phyloP scores from a whole-genome alignment of 1,140 invertebrate genomes.

The Helicorthomorpha holstii region DNA sequence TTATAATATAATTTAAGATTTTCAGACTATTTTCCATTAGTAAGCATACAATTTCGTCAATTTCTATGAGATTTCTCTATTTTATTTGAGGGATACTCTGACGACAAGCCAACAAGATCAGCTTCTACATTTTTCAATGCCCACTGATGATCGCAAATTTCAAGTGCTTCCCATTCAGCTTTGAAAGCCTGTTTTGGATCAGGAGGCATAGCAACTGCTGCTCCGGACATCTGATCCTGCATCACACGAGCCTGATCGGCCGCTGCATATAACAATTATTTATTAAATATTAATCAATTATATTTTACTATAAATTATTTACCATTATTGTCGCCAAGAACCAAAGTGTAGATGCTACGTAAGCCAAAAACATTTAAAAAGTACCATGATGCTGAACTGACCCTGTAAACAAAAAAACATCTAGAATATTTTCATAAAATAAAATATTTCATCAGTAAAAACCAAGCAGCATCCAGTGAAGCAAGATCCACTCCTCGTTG shows the following conservation, averaged over 20 bases:
- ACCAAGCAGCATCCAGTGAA: constrained; percentile 93
- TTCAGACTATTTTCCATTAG: no score
- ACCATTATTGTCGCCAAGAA: constrained; percentile 96
- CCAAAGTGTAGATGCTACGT: constrained; percentile 90
- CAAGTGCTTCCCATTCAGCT: constrained; percentile 96
- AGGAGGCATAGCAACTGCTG: constrained; percentile 88
- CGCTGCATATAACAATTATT: constrained; percentile 28
- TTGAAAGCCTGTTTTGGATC: constrained; percentile 98
- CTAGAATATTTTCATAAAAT: background rate
- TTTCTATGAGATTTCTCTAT: no score
- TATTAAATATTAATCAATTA: background rate
- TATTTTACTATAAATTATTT: constrained; percentile 12
- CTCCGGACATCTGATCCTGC: constrained; percentile 95
- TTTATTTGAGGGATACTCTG: no score
- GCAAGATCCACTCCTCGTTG: constrained; percentile 91
- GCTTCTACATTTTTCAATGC: constrained; percentile 59
- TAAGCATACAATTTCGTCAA: no score
- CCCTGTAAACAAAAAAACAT: constrained; percentile 28
- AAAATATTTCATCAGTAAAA: no score
- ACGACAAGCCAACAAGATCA: constrained; percentile 36
- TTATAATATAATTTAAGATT: no score
- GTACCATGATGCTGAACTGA: constrained; percentile 99
- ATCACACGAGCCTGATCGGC: constrained; percentile 92
- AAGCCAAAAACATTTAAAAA: constrained; percentile 99
- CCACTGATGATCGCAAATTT: constrained; percentile 89